Evolutionary conservation across 2,888 invertebrate species (phyloP).

Genomic region (Electrophaes corylata): DNA sequence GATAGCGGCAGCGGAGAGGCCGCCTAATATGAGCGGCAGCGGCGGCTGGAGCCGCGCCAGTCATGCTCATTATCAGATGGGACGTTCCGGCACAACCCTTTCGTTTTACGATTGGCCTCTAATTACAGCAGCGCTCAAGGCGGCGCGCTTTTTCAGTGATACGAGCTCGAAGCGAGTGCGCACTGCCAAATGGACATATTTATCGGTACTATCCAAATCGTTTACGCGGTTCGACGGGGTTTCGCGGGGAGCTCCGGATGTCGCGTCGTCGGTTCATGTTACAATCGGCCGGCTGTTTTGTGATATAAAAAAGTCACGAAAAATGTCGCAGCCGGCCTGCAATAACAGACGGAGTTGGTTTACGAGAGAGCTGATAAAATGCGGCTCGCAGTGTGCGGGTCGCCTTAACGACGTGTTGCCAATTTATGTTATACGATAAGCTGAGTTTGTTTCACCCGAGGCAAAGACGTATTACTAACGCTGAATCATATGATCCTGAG

Average conservation of each 20-base stretch:
- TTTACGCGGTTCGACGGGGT: slow-evolving; percentile 65
- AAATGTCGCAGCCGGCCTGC: slow-evolving; percentile 69
- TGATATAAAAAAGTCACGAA: slow-evolving; percentile 77
- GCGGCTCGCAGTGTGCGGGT: slow-evolving; percentile 68
- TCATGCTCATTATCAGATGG: slow-evolving; percentile 83
- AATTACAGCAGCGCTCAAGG: slow-evolving; percentile 81
- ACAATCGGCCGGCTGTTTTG: slow-evolving; percentile 58
- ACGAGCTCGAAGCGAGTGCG: slow-evolving; percentile 57
- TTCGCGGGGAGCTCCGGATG: slow-evolving; percentile 47
- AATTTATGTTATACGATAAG: slow-evolving; percentile 82
- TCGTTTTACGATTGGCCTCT: slow-evolving; percentile 84
- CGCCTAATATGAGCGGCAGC: slow-evolving; percentile 80
- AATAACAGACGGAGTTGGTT: slow-evolving; percentile 79
- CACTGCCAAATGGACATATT: slow-evolving; percentile 79
- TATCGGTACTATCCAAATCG: slow-evolving; percentile 71
- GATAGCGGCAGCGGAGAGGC: slow-evolving; percentile 70
- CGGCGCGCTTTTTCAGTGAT: slow-evolving; percentile 74
- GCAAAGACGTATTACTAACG: slow-evolving; percentile 67
- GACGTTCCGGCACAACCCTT: slow-evolving; percentile 78
- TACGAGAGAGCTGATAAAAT: slow-evolving; percentile 80
- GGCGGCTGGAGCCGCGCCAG: slow-evolving; percentile 80
- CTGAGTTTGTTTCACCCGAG: slow-evolving; percentile 78
- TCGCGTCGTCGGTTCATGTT: slow-evolving; percentile 46
- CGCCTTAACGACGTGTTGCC: slow-evolving; percentile 83
- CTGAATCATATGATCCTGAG: slow-evolving; percentile 57